A percentile compares a stretch with the other conserved stretches of the same genome.
Evolutionary conservation across 2,888 invertebrate genomes (phyloP).

Genomic region (Ormyrus nitidulus): DNA sequence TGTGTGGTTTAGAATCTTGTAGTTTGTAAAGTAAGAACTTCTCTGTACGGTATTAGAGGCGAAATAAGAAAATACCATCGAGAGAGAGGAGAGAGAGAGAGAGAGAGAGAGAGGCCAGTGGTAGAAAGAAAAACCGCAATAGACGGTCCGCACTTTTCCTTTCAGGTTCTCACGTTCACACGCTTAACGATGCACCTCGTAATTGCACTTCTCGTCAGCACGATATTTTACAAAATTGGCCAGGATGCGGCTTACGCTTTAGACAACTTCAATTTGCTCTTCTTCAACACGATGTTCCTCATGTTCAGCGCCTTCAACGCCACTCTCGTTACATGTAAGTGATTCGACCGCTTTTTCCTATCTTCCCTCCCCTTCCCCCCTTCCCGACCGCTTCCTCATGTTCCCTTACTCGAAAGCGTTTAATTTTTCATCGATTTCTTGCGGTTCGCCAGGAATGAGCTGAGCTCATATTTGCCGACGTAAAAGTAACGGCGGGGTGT

Average conservation of each 20-base stretch:
- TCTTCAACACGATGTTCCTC: slow-evolving; percentile 94
- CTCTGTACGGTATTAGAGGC: background rate
- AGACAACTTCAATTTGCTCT: slow-evolving; percentile 92
- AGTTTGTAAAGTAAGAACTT: background rate
- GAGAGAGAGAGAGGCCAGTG: no score
- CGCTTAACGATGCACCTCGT: slow-evolving; percentile 86
- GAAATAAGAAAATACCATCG: no score
- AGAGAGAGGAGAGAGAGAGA: no score
- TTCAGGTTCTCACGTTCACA: slow-evolving; percentile 84
- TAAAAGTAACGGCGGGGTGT: no score
- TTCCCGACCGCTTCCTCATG: no score
- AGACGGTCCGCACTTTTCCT: background rate
- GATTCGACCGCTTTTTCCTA: no score
- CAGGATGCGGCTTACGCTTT: slow-evolving; percentile 87
- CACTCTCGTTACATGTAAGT: slow-evolving; percentile 93
- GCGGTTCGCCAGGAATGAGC: no score
- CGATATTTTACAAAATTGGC: slow-evolving; percentile 91
- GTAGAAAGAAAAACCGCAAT: no score
- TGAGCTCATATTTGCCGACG: no score
- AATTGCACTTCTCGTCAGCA: slow-evolving; percentile 89
- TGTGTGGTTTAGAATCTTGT: background rate
- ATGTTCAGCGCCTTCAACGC: slow-evolving; percentile 96
- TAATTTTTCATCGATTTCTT: no score
- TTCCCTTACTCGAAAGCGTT: no score
- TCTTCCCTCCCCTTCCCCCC: no score